Conservation (phyloP, 1,140 invertebrate species). For the Lethocerus indicus region DNA sequence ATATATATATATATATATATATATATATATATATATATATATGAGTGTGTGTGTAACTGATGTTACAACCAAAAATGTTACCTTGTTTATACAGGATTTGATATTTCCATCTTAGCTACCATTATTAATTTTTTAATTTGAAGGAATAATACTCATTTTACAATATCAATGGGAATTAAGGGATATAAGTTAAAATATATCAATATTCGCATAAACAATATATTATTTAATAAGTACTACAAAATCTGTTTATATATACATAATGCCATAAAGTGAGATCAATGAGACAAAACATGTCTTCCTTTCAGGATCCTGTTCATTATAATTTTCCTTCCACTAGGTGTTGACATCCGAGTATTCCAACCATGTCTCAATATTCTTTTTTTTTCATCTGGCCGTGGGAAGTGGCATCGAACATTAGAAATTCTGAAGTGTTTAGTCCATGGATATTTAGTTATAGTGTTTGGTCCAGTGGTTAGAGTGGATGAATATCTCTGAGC, state of each 20-base stretch:
- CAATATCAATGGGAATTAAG: no score
- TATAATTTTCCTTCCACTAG: constrained; percentile 40
- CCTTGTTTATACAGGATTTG: no score
- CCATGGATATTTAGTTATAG: constrained; percentile 3
- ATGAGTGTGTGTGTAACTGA: no score
- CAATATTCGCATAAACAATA: no score
- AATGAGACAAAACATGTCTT: constrained; percentile 48
- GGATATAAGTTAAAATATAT: no score
- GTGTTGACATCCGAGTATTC: constrained; percentile 45
- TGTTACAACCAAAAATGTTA: no score
- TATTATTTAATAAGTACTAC: no score
- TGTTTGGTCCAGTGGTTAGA: neutral
- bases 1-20: no score
- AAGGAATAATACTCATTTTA: no score
- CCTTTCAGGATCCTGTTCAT: constrained; percentile 61
- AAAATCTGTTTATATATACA: neutral
- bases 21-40: no score
- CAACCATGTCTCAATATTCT: constrained; percentile 51
- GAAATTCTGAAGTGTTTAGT: constrained; percentile 1
- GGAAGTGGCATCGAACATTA: constrained; percentile 29
- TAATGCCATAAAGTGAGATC: constrained; percentile 15
- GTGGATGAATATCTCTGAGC: neutral
- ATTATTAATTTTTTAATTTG: no score
- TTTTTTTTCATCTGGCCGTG: constrained; percentile 47
- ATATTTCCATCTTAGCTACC: no score